Percentiles rank a stretch among this genome's conserved stretches.
phyloP scores from a whole-genome alignment of 2,113 vertebrate genomes.

The Oncorhynchus kisutch region DNA sequence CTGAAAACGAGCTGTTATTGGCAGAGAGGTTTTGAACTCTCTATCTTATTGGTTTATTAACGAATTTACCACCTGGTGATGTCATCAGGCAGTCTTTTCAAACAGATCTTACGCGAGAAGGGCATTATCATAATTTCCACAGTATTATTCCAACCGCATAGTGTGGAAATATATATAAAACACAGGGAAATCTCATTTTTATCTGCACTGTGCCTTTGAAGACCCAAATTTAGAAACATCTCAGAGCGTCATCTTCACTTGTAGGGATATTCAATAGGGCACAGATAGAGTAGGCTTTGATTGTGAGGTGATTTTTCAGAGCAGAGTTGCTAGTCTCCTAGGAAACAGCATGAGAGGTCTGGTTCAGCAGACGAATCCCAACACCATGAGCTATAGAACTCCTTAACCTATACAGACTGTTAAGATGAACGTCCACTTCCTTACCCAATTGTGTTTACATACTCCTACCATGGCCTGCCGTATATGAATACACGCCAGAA shows the following conservation, averaged over 20 bases:
- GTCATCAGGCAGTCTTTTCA: too few relatives aligned
- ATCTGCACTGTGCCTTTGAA: background rate
- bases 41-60: too few relatives aligned
- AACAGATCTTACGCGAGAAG: too few relatives aligned
- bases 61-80: too few relatives aligned
- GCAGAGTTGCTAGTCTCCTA: background rate
- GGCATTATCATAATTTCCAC: too few relatives aligned
- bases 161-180: too few relatives aligned
- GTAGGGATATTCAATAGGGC: background rate
- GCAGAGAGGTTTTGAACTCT: too few relatives aligned
- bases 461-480: background rate
- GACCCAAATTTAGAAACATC: background rate
- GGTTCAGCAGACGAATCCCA: background rate
- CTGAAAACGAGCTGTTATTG: too few relatives aligned
- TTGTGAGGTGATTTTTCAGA: background rate
- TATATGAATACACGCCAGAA: slow-evolving; percentile 15
- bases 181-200: too few relatives aligned
- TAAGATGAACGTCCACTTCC: slow-evolving; percentile 3
- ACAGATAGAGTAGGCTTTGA: background rate
- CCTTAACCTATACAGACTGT: background rate
- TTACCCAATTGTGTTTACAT: slow-evolving; percentile 24
- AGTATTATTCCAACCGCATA: too few relatives aligned
- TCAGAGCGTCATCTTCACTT: background rate
- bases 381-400: background rate
- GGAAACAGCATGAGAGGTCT: background rate